These are phyloP conservation scores for Phrixothrix hirtus DNA, from an alignment of 2,888 invertebrate species.

Conservation along the genomic window DNA sequence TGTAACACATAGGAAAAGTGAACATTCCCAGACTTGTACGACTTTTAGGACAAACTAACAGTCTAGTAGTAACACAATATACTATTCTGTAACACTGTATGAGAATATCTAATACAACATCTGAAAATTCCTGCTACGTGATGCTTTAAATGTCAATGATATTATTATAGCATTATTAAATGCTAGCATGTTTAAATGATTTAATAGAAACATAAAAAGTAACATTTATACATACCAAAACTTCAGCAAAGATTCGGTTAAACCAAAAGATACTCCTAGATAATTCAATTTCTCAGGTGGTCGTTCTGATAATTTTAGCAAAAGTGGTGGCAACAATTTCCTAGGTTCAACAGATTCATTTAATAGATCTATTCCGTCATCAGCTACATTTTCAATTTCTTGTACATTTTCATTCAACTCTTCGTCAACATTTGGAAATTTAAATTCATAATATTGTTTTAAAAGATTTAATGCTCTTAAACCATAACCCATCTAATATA, in stretches of 20 bases:
- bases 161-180: too few species aligned
- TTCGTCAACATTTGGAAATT: constrained; percentile 73
- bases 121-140: too few species aligned
- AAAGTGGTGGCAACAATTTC: constrained; percentile 82
- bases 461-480: constrained; percentile 81
- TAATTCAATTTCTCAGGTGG: constrained; percentile 86
- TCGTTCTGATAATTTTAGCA: constrained; percentile 84
- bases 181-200: too few species aligned
- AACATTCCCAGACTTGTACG: too few species aligned
- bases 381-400: constrained; percentile 61
- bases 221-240: constrained; percentile 70
- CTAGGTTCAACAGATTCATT: constrained; percentile 78
- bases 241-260: constrained; percentile 85
- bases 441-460: constrained; percentile 85
- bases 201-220: background rate
- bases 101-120: too few species aligned
- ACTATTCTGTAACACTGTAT: too few species aligned
- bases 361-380: constrained; percentile 65
- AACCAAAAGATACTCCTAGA: constrained; percentile 90
- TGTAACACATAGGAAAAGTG: too few species aligned
- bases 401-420: constrained; percentile 40
- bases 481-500: constrained; percentile 92
- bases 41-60: too few species aligned
- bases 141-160: too few species aligned
- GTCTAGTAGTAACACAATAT: too few species aligned